Conservation (phyloP, 1,140 invertebrate genomes). For the Hylaeus anthracinus region DNA sequence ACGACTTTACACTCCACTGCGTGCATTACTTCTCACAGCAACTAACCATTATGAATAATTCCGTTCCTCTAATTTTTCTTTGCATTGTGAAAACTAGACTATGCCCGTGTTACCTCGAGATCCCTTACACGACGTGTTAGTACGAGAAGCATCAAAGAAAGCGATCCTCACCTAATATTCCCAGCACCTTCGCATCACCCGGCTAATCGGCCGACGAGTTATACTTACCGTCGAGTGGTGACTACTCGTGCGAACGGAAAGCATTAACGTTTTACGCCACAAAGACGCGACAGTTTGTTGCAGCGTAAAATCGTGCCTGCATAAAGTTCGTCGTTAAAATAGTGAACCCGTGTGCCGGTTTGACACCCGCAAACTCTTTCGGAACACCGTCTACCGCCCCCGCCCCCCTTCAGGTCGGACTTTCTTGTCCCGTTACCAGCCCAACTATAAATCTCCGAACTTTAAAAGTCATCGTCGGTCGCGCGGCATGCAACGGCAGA, state of each 20-base stretch:
- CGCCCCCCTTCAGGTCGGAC: background rate
- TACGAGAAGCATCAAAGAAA: too few species aligned
- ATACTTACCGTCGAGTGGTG: slow-evolving; percentile 62
- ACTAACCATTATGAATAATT: too few species aligned
- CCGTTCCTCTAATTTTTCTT: too few species aligned
- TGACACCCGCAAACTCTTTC: slow-evolving; percentile 36
- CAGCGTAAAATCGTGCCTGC: slow-evolving; percentile 71
- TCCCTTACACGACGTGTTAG: too few species aligned
- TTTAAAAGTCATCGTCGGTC: slow-evolving; percentile 49
- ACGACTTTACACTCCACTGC: too few species aligned
- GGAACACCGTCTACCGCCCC: background rate
- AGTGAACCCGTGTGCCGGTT: slow-evolving; percentile 27
- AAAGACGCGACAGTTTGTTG: slow-evolving; percentile 71
- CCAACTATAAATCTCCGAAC: slow-evolving; percentile 55
- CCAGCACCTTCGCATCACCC: background rate
- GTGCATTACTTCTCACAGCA: too few species aligned
- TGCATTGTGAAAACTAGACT: too few species aligned
- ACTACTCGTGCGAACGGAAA: slow-evolving; percentile 70
- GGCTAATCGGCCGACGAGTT: slow-evolving; percentile 67
- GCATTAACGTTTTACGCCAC: slow-evolving; percentile 72
- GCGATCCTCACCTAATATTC: background rate
- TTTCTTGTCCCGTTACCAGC: slow-evolving; percentile 15
- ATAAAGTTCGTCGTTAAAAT: slow-evolving; percentile 66
- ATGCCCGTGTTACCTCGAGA: too few species aligned
- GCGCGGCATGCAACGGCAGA: slow-evolving; percentile 1